Base-by-base conservation (phyloP, 2,113 vertebrate genomes). In the Suncus etruscus region DNA sequence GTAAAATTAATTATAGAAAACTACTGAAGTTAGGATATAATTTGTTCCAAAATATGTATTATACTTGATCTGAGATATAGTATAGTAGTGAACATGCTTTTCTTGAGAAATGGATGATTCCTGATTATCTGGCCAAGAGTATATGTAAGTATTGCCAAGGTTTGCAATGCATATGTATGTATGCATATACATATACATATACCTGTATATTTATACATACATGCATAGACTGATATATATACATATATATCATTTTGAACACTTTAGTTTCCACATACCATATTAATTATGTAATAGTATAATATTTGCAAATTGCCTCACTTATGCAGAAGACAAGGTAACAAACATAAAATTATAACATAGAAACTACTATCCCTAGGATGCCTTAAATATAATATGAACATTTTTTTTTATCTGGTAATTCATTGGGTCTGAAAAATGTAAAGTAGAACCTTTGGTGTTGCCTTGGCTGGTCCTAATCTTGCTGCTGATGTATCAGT, bases 391-490 rank as follows among this genome's bases (percentile, higher is more conserved):
- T 58, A 66, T 32, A 50, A 11, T 11, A 9, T 78, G 32, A 58
- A 39, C 15, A 1, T 16, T 83, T 0, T 48, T 86, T 87, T 25
- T 32, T 75, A 7, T 32, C 22, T 32, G 15, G 1, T 69, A 14
- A 11, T 69, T 16, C 14, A 16, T 6, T n/a, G 18, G 8, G 22
- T 84, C 87, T 86, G 25, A 87, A 32, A 87, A 80, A 51, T 65
- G 4, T 69, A 61, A 39, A 80, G 39, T 4, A 39, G 20, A 65
- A 54, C 27, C 6, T 47, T 79, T 45, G 25, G 69, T 16, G 22
- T 1, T 11, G 24, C 0, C 10, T 25, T 1, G 20, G 16, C 8
- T 4, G 61, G 16, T 25, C 15, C 2, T 22, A 29, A 29, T 29
- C 14, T 58, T 47, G 3, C n/a, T 76, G 63, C 48, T 48, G 25